Conservation (phyloP, 2,113 vertebrate species). For the Ptychochromis oligacanthus region DNA sequence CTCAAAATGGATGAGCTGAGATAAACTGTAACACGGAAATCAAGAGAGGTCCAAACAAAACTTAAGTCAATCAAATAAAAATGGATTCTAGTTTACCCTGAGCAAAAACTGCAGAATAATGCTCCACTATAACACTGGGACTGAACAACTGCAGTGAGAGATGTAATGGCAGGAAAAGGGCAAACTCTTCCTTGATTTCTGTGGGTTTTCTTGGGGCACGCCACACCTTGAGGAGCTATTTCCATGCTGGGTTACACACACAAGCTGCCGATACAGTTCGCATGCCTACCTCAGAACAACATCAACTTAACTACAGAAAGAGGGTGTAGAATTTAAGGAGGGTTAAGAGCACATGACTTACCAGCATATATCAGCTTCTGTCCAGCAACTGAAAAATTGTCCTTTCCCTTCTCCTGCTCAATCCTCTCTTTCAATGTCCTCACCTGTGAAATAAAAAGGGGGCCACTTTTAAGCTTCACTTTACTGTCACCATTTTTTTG, state of each 20-base stretch:
- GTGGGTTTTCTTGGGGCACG: neutral
- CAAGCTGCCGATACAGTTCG: too few relatives aligned
- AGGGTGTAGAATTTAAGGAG: neutral
- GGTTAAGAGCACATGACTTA: slow-evolving; percentile 63
- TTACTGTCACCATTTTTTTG: neutral
- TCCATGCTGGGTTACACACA: too few relatives aligned
- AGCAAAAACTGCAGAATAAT: too few relatives aligned
- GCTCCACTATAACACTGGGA: too few relatives aligned
- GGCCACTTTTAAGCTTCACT: too few relatives aligned
- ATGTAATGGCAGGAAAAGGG: neutral
- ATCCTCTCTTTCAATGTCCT: slow-evolving; percentile 95
- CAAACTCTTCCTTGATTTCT: neutral
- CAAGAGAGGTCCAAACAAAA: too few relatives aligned
- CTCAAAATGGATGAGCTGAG: neutral
- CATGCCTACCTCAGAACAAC: too few relatives aligned
- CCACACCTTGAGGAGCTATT: too few relatives aligned
- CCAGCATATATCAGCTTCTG: slow-evolving; percentile 98
- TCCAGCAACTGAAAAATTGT: slow-evolving; percentile 90
- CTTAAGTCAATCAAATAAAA: too few relatives aligned
- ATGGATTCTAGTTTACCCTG: too few relatives aligned
- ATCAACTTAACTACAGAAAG: neutral
- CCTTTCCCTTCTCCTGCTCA: slow-evolving; percentile 92
- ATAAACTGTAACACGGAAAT: too few relatives aligned
- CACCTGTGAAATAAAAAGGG: slow-evolving; percentile 80
- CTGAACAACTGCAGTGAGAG: neutral